phyloP scores from a whole-genome alignment of 2,113 vertebrate genomes.

The Reinhardtius hippoglossoides region DNA sequence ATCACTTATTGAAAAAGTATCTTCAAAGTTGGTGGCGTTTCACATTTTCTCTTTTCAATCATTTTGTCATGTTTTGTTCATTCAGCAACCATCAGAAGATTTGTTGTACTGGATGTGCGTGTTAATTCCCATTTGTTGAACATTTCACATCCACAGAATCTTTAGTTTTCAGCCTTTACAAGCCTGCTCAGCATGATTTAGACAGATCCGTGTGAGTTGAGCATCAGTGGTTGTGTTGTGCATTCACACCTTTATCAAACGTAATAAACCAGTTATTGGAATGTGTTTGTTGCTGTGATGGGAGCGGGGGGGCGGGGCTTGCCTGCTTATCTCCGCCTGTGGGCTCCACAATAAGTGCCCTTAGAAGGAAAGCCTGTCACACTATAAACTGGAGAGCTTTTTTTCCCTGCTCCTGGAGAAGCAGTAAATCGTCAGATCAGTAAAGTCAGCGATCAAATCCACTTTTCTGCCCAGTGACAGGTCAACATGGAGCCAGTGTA shows the following conservation, averaged over 20 bases:
- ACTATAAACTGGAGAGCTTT: background rate
- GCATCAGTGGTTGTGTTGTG: too few relatives aligned
- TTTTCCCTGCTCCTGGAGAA: conserved; percentile 6
- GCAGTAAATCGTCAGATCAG: background rate
- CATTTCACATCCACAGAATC: too few relatives aligned
- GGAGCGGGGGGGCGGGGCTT: conserved; percentile 59
- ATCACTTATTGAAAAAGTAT: too few relatives aligned
- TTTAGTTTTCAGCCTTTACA: too few relatives aligned
- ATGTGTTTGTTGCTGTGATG: background rate
- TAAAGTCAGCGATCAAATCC: background rate
- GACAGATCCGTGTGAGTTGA: too few relatives aligned
- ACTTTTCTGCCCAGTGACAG: background rate
- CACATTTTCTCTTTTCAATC: too few relatives aligned
- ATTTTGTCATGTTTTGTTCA: too few relatives aligned
- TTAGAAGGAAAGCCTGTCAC: conserved; percentile 75
- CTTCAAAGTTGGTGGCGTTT: too few relatives aligned
- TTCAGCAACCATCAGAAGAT: too few relatives aligned
- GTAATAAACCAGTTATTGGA: background rate
- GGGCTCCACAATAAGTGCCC: conserved; percentile 70
- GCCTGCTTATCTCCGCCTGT: conserved; percentile 68
- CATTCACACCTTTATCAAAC: conserved; percentile 9
- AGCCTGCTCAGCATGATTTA: too few relatives aligned
- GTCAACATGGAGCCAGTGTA: background rate
- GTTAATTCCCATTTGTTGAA: too few relatives aligned
- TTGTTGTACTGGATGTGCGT: too few relatives aligned